Percentiles rank a stretch among this genome's conserved stretches.
Evolutionary conservation across 2,797 vertebrate genomes (phyloP).

Genomic region (Siniperca obscura): DNA sequence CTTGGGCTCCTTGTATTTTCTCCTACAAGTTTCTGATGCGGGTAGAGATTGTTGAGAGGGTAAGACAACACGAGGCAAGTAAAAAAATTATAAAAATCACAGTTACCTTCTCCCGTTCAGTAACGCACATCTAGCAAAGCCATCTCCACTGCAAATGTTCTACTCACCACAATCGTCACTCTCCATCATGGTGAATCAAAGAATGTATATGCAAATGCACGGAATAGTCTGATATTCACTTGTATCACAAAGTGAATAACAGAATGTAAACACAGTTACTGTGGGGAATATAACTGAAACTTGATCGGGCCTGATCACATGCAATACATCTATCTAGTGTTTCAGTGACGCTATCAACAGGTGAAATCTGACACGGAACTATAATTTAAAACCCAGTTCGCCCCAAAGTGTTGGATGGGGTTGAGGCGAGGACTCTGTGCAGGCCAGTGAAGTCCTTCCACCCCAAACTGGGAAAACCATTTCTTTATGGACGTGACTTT

Average conservation of each 20-base stretch:
- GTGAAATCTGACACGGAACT: not conserved
- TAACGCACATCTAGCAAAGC: not conserved
- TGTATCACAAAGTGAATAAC: not conserved
- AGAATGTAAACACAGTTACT: not conserved
- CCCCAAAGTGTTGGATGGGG: not conserved
- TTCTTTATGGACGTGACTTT: conserved; percentile 5
- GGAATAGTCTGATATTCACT: not conserved
- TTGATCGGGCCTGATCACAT: not conserved
- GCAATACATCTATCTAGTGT: not conserved
- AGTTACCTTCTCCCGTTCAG: not conserved
- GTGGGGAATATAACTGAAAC: not conserved
- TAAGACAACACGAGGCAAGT: not conserved
- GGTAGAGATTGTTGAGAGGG: not conserved
- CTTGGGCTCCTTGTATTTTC: not conserved
- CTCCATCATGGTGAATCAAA: not conserved
- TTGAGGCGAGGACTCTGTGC: not conserved
- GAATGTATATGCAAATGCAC: not conserved
- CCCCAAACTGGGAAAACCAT: not conserved
- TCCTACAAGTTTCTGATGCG: not conserved
- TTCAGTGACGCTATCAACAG: not conserved
- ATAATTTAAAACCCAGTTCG: not conserved
- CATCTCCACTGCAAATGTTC: not conserved
- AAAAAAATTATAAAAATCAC: not conserved
- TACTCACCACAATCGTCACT: not conserved
- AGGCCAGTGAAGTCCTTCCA: conserved; percentile 7